A percentile compares a stretch with the other conserved stretches of the same genome.
Evolutionary conservation across 2,797 vertebrate genomes (phyloP).

Genomic region (Dromococcyx pavoninus): DNA sequence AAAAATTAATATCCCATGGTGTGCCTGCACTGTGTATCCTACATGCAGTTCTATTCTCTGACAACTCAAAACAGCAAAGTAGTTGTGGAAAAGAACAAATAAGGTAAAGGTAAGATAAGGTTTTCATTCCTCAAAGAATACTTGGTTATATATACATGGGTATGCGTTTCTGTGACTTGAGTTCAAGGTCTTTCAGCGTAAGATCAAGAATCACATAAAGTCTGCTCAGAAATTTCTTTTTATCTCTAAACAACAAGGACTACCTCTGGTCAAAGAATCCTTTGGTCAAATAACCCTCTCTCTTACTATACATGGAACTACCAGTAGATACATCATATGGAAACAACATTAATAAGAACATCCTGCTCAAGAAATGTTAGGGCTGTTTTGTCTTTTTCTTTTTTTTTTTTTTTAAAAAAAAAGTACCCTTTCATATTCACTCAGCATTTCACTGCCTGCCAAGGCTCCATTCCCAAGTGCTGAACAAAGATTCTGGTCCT

Average conservation of each 20-base stretch:
- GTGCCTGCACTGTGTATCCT: background rate
- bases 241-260: background rate
- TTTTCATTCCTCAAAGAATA: background rate
- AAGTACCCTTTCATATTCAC: background rate
- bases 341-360: background rate
- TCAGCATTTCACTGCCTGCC: background rate
- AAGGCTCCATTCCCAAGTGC: background rate
- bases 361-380: background rate
- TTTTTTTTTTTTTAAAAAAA: fast-evolving
- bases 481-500: background rate
- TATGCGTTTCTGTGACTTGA: background rate
- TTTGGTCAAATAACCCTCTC: background rate
- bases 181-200: background rate
- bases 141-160: background rate
- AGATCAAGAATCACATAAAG: background rate
- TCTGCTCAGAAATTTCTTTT: background rate
- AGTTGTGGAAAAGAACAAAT: background rate
- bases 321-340: background rate
- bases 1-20: background rate
- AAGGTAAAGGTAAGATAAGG: background rate
- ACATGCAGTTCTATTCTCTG: background rate
- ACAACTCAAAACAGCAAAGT: background rate
- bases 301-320: background rate
- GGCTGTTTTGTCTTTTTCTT: fast-evolving
- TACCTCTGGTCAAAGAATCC: background rate